Evolutionary conservation across 1,140 invertebrate genomes (phyloP), one percentile per base, ranked within the genome.

Genomic region (Heliconius eleuchia): DNA sequence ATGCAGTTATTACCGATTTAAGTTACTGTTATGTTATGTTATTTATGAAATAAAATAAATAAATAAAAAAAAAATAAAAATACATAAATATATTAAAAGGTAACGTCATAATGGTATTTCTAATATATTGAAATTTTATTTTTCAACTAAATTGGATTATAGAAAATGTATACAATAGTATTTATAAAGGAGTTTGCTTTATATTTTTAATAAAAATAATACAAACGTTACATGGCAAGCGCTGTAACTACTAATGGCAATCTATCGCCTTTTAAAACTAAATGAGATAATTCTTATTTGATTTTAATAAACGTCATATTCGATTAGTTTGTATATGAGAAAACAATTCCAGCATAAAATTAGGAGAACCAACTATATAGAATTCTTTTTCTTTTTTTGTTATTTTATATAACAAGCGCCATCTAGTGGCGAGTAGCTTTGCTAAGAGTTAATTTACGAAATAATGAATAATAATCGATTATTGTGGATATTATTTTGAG

Each of bases 31-130:
- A n/a, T n/a, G n/a, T n/a, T n/a, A n/a, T n/a, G n/a, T n/a, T n/a
- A n/a, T n/a, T n/a, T n/a, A n/a, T n/a, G n/a, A n/a, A n/a, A n/a
- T n/a, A n/a, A n/a, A n/a, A n/a, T n/a, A n/a, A n/a, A n/a, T n/a
- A n/a, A n/a, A n/a, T n/a, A n/a, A n/a, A n/a, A n/a, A n/a, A n/a
- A n/a, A n/a, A n/a, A n/a, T n/a, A n/a, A n/a, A n/a, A n/a, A 66
- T 66, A 66, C 13, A 66, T 27, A 66, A 66, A 66, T 66, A 66
- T 30, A 30, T 66, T 66, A 13, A 23, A 18, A 30, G 86, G 87
- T 87, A 89, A 91, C 88, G 86, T 83, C 84, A 83, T 86, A 89
- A 90, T 90, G 88, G 86, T 87, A 86, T 85, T 85, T 77, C 81
- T 77, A 84, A 84, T 80, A 86, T 83, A 82, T 66, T 74, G 73